Conservation (phyloP, 2,113 vertebrate species). For the Spilogale gracilis region DNA sequence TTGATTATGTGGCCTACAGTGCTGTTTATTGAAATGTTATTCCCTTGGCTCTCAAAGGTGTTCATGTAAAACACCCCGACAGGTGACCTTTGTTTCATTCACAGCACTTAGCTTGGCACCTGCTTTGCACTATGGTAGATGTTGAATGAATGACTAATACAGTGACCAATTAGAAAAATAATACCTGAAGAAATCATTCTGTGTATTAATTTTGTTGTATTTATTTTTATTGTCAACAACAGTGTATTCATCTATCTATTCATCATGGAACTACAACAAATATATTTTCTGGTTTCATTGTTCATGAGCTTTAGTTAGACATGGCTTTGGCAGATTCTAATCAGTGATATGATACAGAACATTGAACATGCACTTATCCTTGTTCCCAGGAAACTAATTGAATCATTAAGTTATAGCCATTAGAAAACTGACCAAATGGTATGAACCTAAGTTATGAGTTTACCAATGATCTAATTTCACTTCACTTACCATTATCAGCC, state of each 20-base stretch:
- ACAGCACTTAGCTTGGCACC: background rate
- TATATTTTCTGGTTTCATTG: constrained; percentile 50
- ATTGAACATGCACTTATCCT: constrained; percentile 80
- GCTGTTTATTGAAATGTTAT: background rate
- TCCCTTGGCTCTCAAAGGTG: background rate
- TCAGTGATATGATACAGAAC: constrained; percentile 85
- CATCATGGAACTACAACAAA: background rate
- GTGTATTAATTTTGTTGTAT: background rate
- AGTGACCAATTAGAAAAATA: background rate
- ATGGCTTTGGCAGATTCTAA: constrained; percentile 72
- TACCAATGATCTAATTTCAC: constrained; percentile 78
- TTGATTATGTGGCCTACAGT: background rate
- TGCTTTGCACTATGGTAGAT: background rate
- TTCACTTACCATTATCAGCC: constrained; percentile 73
- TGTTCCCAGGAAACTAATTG: constrained; percentile 86
- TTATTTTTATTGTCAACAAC: constrained; percentile 39
- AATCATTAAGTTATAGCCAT: constrained; percentile 85
- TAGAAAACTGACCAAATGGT: constrained; percentile 85
- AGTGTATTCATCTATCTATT: background rate
- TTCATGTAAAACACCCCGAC: background rate
- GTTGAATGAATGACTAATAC: background rate
- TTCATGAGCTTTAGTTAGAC: constrained; percentile 24
- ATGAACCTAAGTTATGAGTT: constrained; percentile 80
- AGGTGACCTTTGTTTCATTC: background rate
- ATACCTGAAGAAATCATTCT: constrained; percentile 16